Base-by-base conservation (phyloP, 2,888 invertebrate genomes). In the Caenorhabditis macrosperma region DNA sequence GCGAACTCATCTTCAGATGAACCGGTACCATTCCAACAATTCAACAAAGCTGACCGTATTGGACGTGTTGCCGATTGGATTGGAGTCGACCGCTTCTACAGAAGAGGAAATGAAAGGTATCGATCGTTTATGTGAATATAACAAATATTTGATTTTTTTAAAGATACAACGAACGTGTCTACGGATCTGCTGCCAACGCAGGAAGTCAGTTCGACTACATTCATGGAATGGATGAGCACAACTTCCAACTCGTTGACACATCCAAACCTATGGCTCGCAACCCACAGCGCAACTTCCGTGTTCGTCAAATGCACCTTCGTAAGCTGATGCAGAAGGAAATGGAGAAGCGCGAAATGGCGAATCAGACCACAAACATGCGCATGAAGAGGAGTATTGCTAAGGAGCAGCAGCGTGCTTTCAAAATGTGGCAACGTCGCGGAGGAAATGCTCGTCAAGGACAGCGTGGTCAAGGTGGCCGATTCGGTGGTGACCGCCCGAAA, bases 1-100 rank as follows among this genome's bases (percentile, higher is more conserved):
- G 33, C 71, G 3, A 52, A 52, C 17, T 75, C 79, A 22, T 66
- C 84, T 10, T 55, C 95, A 90, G 97, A 96, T 92, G 94, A 94
- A 90, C 96, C 96, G 92, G 95, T 97, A 94, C 98, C 98, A 10
- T 99, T 98, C 92, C 98, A 99, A 92, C 97, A 97, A 46, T 99
- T 97, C 92, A 96, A 97, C 87, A 99, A 86, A 68, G 96, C 96
- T 80, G 98, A 99, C 92, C 94, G 97, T 87, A 93, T 99, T 85
- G 99, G 99, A 87, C 98, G 98, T 93, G 97, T 90, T 33, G 89
- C 97, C 89, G 99, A 99, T 91, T 99, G 99, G 99, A 97, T 97
- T 66, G 95, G 96, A 74, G 94, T 95, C 15, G 89, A 89, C 66
- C 85, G 88, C 5, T 94, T 94, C 1, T 94, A 94, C 88, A 95